A percentile compares a stretch with the other conserved stretches of the same genome.
Evolutionary conservation across 1,140 invertebrate genomes (phyloP).

Genomic region (Archegozetes longisetosus): DNA sequence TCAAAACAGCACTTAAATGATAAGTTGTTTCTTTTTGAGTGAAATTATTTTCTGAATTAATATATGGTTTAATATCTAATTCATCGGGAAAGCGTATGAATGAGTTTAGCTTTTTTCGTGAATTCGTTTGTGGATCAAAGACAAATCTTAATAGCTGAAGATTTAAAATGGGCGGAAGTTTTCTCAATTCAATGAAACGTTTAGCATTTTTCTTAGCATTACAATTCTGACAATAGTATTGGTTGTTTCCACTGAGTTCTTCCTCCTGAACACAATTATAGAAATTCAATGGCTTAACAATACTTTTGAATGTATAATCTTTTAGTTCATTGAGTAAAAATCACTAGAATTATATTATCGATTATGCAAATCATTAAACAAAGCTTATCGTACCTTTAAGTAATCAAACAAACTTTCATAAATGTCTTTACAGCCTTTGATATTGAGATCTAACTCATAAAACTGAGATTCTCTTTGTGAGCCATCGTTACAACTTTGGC

Average conservation of each 20-base stretch:
- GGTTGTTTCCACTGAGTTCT: constrained; percentile 45
- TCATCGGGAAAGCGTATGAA: constrained; percentile 46
- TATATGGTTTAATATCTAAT: constrained; percentile 41
- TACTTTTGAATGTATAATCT: too few relatives aligned
- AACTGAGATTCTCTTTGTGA: constrained; percentile 42
- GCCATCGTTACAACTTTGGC: constrained; percentile 41
- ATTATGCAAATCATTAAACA: not conserved
- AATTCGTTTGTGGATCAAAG: constrained; percentile 43
- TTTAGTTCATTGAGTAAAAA: not conserved
- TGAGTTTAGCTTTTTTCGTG: constrained; percentile 51
- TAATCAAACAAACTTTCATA: constrained; percentile 45
- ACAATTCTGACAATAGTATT: constrained; percentile 46
- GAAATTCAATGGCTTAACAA: too few relatives aligned
- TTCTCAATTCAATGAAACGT: constrained; percentile 39
- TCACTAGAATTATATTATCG: not conserved
- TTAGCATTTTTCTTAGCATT: constrained; percentile 44
- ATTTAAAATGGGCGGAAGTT: constrained; percentile 50
- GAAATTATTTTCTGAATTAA: constrained; percentile 1
- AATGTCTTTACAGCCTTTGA: constrained; percentile 38
- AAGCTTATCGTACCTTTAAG: constrained; percentile 29
- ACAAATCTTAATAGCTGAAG: constrained; percentile 47
- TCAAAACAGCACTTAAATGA: constrained; percentile 45
- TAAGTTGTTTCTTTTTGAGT: constrained; percentile 29
- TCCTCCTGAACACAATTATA: constrained; percentile 36
- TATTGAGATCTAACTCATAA: constrained; percentile 47